Conservation (phyloP, 2,797 vertebrate genomes). For the Erithacus rubecula region DNA sequence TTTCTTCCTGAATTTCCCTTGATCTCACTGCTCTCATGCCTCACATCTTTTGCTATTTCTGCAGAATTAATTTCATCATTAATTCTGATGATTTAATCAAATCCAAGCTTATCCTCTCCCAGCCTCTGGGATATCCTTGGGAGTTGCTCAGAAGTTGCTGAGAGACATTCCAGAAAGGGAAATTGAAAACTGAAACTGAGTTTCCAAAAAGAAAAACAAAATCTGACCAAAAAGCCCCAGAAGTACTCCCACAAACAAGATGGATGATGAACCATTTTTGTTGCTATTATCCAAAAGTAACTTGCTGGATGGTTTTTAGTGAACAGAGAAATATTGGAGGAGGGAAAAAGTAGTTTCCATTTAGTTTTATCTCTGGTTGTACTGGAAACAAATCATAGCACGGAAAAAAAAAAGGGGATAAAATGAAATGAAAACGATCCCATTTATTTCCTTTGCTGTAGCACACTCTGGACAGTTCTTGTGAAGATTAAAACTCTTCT, state of each 20-base stretch:
- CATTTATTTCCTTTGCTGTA: constrained; percentile 53
- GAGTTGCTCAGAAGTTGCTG: not conserved
- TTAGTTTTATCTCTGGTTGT: constrained; percentile 57
- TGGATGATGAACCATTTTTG: constrained; percentile 3
- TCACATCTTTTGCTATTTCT: not conserved
- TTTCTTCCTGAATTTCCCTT: accelerated
- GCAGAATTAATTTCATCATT: too few species aligned
- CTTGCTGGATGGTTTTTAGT: constrained; percentile 21
- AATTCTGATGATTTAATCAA: not conserved
- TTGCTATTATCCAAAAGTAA: constrained; percentile 36
- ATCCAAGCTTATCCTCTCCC: not conserved
- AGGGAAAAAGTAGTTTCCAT: constrained; percentile 48
- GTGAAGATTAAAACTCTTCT: constrained; percentile 44
- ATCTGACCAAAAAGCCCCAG: not conserved
- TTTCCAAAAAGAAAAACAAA: not conserved
- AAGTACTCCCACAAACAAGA: constrained; percentile 22
- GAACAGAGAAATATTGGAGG: constrained; percentile 59
- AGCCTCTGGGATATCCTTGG: not conserved
- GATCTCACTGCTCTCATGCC: not conserved
- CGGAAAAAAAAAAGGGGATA: not conserved
- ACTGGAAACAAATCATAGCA: constrained; percentile 62
- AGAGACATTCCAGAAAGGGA: not conserved
- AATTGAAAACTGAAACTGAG: not conserved
- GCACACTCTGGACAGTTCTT: constrained; percentile 30
- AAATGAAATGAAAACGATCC: constrained; percentile 45